These are phyloP conservation scores for Leptopilina drosophilae DNA, from an alignment of 2,888 invertebrate species.

Conservation along the genomic window DNA sequence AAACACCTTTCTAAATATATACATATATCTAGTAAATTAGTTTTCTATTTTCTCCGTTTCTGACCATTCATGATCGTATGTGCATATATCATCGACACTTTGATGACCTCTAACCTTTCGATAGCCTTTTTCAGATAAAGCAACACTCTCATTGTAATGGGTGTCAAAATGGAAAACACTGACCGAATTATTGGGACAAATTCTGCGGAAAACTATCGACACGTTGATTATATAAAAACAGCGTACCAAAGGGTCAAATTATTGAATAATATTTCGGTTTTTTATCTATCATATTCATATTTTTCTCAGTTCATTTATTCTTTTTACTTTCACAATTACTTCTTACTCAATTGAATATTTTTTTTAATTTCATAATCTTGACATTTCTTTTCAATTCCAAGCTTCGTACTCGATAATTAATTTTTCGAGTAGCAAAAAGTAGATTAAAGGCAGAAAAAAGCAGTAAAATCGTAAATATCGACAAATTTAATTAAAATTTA, in stretches of 20 bases:
- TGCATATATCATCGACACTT: conserved; percentile 61
- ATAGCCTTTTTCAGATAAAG: conserved; percentile 69
- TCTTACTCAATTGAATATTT: too few species aligned
- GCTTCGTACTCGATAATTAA: too few species aligned
- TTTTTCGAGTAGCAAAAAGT: too few species aligned
- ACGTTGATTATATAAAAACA: conserved; percentile 2
- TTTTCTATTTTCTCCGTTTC: conserved; percentile 50
- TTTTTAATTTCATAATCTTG: too few species aligned
- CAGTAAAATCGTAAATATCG: too few species aligned
- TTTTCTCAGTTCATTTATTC: neutral
- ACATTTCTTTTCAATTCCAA: too few species aligned
- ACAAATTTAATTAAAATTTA: too few species aligned
- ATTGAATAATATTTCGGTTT: neutral
- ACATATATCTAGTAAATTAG: neutral
- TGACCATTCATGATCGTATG: conserved; percentile 49
- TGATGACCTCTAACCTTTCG: conserved; percentile 70
- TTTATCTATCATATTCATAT: neutral
- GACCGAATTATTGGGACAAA: conserved; percentile 35
- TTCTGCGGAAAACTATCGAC: conserved; percentile 2
- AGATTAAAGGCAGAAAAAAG: too few species aligned
- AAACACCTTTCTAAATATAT: neutral
- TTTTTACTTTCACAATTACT: too few species aligned
- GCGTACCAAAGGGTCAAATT: neutral
- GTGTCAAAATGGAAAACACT: conserved; percentile 57
- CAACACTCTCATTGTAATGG: conserved; percentile 55